Percentiles rank a stretch among this genome's conserved stretches.
These are phyloP conservation scores for Gallinago nigripennis DNA, from an alignment of 2,797 vertebrate genomes.

Conservation along the genomic window DNA sequence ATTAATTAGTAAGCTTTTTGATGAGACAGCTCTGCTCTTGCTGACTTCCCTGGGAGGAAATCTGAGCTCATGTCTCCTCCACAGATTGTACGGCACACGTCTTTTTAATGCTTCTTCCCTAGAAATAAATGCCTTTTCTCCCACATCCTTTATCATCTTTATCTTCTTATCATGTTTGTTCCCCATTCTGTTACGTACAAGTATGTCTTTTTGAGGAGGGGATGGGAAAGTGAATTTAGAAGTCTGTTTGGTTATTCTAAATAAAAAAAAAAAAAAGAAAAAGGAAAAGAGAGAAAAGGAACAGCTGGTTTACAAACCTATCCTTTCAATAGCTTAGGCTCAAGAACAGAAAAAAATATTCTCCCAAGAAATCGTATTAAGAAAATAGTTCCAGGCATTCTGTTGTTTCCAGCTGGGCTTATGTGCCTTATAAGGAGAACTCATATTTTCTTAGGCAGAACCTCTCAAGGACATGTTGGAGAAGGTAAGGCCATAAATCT, in stretches of 20 bases:
- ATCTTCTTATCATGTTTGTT: neutral
- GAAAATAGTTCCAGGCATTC: neutral
- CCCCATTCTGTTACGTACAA: neutral
- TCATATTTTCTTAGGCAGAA: neutral
- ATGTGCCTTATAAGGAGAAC: neutral
- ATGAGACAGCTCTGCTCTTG: neutral
- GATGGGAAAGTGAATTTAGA: neutral
- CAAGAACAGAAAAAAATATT: neutral
- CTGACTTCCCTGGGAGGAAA: neutral
- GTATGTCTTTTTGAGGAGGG: neutral
- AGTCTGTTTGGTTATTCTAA: neutral
- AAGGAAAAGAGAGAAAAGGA: neutral
- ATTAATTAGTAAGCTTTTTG: neutral
- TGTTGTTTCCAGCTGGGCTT: neutral
- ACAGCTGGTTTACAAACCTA: neutral
- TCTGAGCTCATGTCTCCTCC: rapidly evolving
- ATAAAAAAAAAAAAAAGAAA: neutral
- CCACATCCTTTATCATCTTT: neutral
- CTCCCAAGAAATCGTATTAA: neutral
- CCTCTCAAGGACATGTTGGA: neutral
- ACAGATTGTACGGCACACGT: neutral
- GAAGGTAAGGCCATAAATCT: constrained; percentile 9
- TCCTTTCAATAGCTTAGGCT: neutral
- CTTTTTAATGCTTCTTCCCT: neutral
- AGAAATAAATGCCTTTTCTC: neutral